These are phyloP conservation scores for Herpetotheres cachinnans DNA, from an alignment of 2,113 vertebrate species.

Conservation along the genomic window DNA sequence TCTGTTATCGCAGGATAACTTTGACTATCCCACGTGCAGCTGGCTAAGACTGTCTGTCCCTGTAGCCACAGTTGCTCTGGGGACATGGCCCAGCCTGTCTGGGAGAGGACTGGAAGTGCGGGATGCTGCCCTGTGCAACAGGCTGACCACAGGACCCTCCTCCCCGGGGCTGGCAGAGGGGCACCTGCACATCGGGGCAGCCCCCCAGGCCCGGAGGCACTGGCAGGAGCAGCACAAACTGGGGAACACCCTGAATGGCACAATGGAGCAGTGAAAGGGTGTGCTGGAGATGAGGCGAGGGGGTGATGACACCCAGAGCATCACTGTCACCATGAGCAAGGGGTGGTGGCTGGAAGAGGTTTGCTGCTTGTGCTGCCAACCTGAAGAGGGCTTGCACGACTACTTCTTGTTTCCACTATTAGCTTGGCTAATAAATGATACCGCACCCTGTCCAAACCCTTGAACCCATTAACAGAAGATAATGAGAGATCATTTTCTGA, in stretches of 20 bases:
- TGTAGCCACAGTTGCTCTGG: not conserved
- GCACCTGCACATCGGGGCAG: too few species aligned
- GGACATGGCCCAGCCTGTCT: not conserved
- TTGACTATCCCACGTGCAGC: accelerated
- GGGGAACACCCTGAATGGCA: accelerated
- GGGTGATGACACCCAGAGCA: not conserved
- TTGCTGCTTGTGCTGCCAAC: not conserved
- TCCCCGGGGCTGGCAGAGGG: not conserved
- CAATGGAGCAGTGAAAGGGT: too few species aligned
- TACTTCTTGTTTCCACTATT: not conserved
- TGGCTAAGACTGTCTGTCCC: accelerated
- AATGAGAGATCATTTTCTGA: not conserved
- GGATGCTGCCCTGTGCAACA: not conserved
- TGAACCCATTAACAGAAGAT: not conserved
- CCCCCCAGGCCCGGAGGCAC: too few species aligned
- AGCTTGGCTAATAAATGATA: not conserved
- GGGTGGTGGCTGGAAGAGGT: not conserved
- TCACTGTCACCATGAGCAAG: not conserved
- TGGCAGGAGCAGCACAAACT: not conserved
- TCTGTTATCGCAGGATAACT: not conserved
- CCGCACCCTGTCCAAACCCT: not conserved
- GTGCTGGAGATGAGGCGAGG: not conserved
- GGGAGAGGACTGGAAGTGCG: not conserved
- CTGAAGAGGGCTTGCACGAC: not conserved
- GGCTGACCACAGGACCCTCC: not conserved